phyloP scores from a whole-genome alignment of 2,113 vertebrate species.

The Zosterops pallidus region DNA sequence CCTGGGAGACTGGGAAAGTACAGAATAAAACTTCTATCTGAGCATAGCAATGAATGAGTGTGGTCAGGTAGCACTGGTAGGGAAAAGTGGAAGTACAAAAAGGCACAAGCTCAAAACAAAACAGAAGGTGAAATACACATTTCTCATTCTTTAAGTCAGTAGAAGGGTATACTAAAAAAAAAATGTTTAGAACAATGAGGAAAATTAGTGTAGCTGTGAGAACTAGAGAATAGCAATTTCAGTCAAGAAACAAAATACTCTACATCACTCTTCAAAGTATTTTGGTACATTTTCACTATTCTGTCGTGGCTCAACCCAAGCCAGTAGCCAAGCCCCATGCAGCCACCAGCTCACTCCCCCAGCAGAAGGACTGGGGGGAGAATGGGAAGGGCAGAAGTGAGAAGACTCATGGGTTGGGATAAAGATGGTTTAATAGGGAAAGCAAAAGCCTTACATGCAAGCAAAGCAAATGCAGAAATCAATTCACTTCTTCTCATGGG shows the following conservation, averaged over 20 bases:
- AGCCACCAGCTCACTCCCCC: background rate
- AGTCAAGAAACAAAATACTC: background rate
- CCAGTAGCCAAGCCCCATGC: background rate
- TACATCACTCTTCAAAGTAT: background rate
- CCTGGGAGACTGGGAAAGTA: background rate
- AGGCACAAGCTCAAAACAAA: background rate
- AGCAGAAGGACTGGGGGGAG: background rate
- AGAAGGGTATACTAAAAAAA: background rate
- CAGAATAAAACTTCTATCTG: background rate
- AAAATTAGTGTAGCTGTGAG: background rate
- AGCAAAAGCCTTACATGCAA: background rate
- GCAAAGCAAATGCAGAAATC: background rate
- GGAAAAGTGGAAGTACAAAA: background rate
- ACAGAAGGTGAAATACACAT: background rate
- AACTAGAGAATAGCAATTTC: background rate
- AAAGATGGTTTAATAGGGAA: background rate
- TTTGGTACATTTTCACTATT: background rate
- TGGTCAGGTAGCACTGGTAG: background rate
- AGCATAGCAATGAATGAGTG: background rate
- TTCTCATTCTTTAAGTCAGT: background rate
- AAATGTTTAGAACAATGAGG: background rate
- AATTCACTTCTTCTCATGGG: background rate
- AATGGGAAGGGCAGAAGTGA: background rate
- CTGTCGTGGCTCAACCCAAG: fast-evolving
- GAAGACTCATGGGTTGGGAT: background rate